Evolutionary conservation across 2,113 vertebrate species (phyloP).

Genomic region (Shinisaurus crocodilurus): DNA sequence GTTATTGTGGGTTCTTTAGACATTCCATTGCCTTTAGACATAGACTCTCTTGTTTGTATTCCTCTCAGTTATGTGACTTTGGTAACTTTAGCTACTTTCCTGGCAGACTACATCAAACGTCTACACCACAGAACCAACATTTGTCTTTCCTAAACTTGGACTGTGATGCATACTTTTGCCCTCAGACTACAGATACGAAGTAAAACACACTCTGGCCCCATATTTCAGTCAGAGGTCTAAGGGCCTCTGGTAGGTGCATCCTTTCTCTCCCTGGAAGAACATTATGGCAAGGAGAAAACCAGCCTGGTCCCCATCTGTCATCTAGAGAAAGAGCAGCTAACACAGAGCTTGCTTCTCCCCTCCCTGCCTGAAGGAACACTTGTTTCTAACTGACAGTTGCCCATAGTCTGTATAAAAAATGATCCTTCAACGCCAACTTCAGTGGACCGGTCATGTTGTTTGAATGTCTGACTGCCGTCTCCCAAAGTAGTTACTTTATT

Average conservation of each 20-base stretch:
- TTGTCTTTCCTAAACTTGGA: not conserved
- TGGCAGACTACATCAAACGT: not conserved
- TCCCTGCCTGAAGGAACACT: not conserved
- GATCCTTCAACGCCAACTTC: no score
- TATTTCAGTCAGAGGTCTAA: not conserved
- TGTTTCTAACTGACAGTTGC: no score
- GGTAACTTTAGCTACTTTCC: conserved; percentile 13
- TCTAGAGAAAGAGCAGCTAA: not conserved
- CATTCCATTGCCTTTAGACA: not conserved
- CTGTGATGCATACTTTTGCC: not conserved
- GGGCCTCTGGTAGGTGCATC: no score
- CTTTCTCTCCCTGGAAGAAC: not conserved
- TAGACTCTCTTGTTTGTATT: not conserved
- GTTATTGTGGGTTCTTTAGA: conserved; percentile 12
- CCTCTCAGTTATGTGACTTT: not conserved
- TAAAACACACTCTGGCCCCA: not conserved
- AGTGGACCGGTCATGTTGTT: no score
- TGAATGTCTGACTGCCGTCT: no score
- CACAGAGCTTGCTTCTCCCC: not conserved
- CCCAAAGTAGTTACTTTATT: no score
- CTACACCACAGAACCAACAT: not conserved
- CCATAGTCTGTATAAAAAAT: no score
- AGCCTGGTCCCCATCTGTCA: not conserved
- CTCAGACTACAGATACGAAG: not conserved
- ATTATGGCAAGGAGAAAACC: not conserved